These are phyloP conservation scores for Parnassius mnemosyne DNA, from an alignment of 2,888 invertebrate species.

Conservation along the genomic window DNA sequence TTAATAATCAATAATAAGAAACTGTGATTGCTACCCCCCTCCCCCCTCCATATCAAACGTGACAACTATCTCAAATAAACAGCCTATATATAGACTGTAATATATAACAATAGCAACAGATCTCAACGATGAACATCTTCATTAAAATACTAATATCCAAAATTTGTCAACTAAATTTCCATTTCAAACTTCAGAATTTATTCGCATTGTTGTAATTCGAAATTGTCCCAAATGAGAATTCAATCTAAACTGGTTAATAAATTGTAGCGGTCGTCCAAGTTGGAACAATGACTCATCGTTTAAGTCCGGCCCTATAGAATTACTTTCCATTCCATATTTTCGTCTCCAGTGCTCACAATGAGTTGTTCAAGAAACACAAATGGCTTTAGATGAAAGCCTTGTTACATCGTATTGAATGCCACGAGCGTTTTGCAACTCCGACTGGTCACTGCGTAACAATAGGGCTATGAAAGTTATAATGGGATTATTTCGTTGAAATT, in stretches of 20 bases:
- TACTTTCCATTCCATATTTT: conserved; percentile 9
- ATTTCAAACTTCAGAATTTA: too few relatives aligned
- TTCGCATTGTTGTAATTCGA: background rate
- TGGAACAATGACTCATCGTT: conserved; percentile 19
- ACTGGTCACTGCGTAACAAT: conserved; percentile 12
- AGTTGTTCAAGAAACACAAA: conserved; percentile 18
- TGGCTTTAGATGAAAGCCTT: conserved; percentile 11
- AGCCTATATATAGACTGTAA: too few relatives aligned
- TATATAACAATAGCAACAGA: too few relatives aligned
- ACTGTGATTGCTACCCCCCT: too few relatives aligned
- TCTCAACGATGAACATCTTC: too few relatives aligned
- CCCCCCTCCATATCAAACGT: too few relatives aligned
- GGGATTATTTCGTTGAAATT: background rate
- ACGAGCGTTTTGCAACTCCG: conserved; percentile 2
- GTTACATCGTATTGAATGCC: conserved; percentile 9
- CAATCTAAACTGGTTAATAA: conserved; percentile 16
- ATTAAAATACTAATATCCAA: too few relatives aligned
- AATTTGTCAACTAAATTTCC: too few relatives aligned
- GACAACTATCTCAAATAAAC: too few relatives aligned
- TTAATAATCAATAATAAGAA: too few relatives aligned
- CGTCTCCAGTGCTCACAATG: conserved; percentile 6
- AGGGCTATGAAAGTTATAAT: conserved; percentile 3
- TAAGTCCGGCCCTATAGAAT: conserved; percentile 5
- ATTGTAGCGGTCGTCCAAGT: conserved; percentile 12
- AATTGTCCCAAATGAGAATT: conserved; percentile 8